phyloP scores from a whole-genome alignment of 2,113 vertebrate genomes.

The Tragelaphus strepsiceros region DNA sequence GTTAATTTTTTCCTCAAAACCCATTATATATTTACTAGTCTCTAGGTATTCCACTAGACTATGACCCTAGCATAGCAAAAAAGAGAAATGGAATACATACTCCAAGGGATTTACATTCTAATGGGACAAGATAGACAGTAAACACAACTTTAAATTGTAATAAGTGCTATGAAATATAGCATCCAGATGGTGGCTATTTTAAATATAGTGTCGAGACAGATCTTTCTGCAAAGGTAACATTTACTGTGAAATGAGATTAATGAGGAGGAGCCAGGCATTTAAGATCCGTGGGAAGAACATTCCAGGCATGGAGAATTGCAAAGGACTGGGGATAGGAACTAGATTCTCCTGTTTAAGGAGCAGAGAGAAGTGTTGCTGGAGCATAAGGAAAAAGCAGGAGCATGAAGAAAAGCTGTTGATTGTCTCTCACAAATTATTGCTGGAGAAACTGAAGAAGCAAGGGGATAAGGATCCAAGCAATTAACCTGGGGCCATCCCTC shows the following conservation, averaged over 20 bases:
- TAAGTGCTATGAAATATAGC: neutral
- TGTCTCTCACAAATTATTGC: neutral
- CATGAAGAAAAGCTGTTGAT: neutral
- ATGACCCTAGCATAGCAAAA: neutral
- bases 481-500: neutral
- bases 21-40: neutral
- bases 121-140: neutral
- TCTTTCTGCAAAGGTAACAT: neutral
- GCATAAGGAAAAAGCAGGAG: neutral
- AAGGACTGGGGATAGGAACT: neutral
- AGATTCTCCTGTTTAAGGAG: neutral
- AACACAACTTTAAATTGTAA: neutral
- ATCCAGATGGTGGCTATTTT: neutral
- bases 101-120: neutral
- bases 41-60: neutral
- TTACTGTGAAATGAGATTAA: neutral
- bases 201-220: neutral
- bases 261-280: neutral
- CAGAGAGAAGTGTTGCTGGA: neutral
- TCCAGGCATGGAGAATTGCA: neutral
- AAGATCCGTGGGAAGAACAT: neutral
- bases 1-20: neutral
- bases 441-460: neutral
- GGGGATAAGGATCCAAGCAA: neutral
- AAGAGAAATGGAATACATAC: neutral